phyloP scores from a whole-genome alignment of 2,888 invertebrate genomes.

The Rapana venosa region DNA sequence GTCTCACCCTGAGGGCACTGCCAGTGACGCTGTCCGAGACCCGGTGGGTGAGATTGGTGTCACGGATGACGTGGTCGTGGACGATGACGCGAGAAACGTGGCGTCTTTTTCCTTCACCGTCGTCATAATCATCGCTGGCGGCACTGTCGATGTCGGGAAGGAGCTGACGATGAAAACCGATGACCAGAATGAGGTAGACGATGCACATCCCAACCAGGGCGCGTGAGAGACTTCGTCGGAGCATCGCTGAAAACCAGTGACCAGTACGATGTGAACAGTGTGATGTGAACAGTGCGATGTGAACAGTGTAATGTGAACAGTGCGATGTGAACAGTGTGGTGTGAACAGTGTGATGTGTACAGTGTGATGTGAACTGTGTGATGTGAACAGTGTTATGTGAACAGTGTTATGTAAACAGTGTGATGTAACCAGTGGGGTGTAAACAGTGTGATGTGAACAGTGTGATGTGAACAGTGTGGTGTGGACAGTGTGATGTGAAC shows the following conservation, averaged over 20 bases:
- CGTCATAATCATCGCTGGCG: neutral
- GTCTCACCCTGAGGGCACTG: neutral
- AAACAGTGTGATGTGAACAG: too few species aligned
- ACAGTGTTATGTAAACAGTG: too few species aligned
- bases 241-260: neutral
- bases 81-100: neutral
- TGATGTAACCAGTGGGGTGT: too few species aligned
- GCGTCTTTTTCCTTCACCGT: neutral
- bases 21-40: neutral
- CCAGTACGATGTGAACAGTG: neutral
- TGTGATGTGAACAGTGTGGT: neutral
- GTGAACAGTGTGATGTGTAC: neutral
- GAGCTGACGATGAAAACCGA: slow-evolving; percentile 24
- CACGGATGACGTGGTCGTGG: neutral
- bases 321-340: too few species aligned
- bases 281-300: neutral
- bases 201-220: slow-evolving; percentile 10
- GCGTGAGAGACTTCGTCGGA: neutral
- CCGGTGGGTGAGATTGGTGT: neutral
- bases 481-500: neutral
- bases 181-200: slow-evolving; percentile 13
- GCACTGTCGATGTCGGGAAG: neutral
- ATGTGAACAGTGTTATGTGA: too few species aligned
- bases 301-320: too few species aligned
- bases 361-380: neutral